Base-by-base conservation (phyloP, 2,888 invertebrate genomes). In the Heliconius ethilla region DNA sequence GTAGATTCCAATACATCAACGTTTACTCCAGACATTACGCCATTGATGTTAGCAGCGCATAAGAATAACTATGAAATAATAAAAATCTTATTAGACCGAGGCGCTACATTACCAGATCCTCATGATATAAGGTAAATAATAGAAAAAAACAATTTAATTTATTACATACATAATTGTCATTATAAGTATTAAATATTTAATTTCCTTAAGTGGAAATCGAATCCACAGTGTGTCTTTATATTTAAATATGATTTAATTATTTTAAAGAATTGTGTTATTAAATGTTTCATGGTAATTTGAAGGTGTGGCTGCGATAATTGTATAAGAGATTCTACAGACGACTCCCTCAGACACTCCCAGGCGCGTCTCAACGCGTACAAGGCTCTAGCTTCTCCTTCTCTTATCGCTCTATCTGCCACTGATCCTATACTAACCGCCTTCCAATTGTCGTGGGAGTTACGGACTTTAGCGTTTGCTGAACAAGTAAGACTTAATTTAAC, bases 1-100 rank as follows among this genome's bases (percentile, higher is more conserved):
- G 97, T 97, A 66, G 97, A 98, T 87, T 95, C 96, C 27, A 97
- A 96, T 83, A 97, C 96, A 10, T 97, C 97, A 2, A 96, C 97
- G 89, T 98, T 99, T 91, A 97, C 99, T 0, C 97, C 98, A 0
- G 99, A 99, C 90, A 97, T 99, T 83, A 99, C 99, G 0, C 99
- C 99, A 0, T 93, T 99, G 79, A 97, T 98, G 87, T 93, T 99
- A 83, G 99, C 99, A 0, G 98, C 99, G 40, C 99, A 99, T 88
- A 96, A 97, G 87, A 98, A 99, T 89, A 99, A 99, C 93, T 99
- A 99, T 87, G 99, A 99, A 93, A 99, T 99, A 85, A 95, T 99
- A 83, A 99, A 99, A 92, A 96, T 99, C 77, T 94, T 99, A 29
- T 93, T 99, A 78, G 99, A 99, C 89, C 95, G 99, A 75, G 99